These are phyloP conservation scores for Carettochelys insculpta DNA, from an alignment of 2,113 vertebrate species.

Conservation along the genomic window DNA sequence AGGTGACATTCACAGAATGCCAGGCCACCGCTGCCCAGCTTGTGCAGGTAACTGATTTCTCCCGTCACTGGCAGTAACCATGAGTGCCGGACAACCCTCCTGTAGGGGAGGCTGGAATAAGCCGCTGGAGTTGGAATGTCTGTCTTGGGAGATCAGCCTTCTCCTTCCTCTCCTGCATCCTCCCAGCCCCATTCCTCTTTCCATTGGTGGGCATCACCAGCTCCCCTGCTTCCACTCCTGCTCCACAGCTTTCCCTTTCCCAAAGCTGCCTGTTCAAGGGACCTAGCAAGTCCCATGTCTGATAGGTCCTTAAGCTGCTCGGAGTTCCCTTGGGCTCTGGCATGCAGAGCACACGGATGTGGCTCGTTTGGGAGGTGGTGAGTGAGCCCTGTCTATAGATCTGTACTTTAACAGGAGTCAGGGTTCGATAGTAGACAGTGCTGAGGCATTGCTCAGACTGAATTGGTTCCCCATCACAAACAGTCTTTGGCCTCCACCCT, in stretches of 20 bases:
- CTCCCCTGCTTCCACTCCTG: neutral
- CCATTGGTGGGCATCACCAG: neutral
- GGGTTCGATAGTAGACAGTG: neutral
- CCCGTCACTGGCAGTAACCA: neutral
- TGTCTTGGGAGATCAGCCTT: neutral
- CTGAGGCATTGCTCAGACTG: neutral
- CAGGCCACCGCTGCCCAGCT: slow-evolving; percentile 68
- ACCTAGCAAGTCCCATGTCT: neutral
- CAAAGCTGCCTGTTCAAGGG: neutral
- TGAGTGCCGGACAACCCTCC: neutral
- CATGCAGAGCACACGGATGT: neutral
- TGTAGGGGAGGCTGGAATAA: rapidly evolving
- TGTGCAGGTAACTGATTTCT: slow-evolving; percentile 69
- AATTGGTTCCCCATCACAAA: neutral
- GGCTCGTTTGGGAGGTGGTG: rapidly evolving
- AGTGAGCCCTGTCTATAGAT: neutral
- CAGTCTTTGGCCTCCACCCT: neutral
- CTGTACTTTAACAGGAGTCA: neutral
- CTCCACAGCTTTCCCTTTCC: neutral
- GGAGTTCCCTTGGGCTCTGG: neutral
- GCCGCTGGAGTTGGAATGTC: rapidly evolving
- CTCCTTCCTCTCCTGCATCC: neutral
- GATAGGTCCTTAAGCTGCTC: neutral
- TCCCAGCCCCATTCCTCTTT: neutral
- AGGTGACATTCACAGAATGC: slow-evolving; percentile 56